These are phyloP conservation scores for Alligator mississippiensis DNA, from an alignment of 2,113 vertebrate species.

Conservation along the genomic window DNA sequence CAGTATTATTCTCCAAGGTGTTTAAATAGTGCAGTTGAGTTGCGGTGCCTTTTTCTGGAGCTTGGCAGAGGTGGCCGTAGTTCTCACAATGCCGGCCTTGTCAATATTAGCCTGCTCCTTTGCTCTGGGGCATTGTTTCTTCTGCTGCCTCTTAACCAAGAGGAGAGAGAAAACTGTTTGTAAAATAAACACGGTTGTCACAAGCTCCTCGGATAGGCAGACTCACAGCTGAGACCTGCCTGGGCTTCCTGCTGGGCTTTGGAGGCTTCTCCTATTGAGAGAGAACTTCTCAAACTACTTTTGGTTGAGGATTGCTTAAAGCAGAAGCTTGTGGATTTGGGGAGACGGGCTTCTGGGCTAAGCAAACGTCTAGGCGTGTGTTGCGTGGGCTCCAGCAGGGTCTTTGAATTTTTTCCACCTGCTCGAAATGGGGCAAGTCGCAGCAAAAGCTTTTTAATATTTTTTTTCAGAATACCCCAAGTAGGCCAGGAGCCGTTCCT, in stretches of 20 bases:
- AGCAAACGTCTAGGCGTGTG: neutral
- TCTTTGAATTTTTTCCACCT: fast-evolving
- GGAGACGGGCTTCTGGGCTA: neutral
- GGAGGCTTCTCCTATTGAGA: neutral
- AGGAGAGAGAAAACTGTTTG: constrained; percentile 29
- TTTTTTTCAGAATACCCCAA: neutral
- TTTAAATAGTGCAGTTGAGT: neutral
- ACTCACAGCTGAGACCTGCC: constrained; percentile 36
- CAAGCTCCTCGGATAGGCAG: constrained; percentile 6
- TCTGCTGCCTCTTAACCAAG: constrained; percentile 38
- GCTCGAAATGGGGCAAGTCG: fast-evolving
- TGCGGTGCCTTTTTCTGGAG: neutral
- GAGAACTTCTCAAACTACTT: neutral
- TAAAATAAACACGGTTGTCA: constrained; percentile 56
- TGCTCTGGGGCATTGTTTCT: constrained; percentile 56
- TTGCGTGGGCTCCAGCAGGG: neutral
- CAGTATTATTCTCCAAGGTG: neutral
- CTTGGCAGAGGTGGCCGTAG: neutral
- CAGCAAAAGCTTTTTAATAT: neutral
- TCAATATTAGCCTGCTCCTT: neutral
- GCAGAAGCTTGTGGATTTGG: neutral
- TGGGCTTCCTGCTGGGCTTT: neutral
- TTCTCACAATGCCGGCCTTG: neutral
- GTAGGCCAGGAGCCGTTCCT: neutral
- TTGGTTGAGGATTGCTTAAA: neutral